Evolutionary conservation across 2,888 invertebrate genomes (phyloP).

Genomic region (Rhingia rostrata): DNA sequence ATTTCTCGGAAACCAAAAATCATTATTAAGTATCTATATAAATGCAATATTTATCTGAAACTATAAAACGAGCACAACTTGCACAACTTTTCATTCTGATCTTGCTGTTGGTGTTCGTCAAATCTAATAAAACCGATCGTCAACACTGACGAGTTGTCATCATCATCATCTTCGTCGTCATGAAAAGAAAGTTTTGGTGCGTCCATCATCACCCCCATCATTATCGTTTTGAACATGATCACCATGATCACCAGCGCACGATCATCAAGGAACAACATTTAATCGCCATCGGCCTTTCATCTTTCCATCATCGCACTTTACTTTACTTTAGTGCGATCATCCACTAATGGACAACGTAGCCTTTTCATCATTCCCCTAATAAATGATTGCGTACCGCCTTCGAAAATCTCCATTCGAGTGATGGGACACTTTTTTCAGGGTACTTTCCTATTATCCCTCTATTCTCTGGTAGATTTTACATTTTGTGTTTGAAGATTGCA

Average conservation of each 20-base stretch:
- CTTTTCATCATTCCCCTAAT: constrained; percentile 71
- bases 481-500: constrained; percentile 18
- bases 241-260: constrained; percentile 1
- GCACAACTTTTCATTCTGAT: constrained; percentile 11
- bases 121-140: constrained; percentile 16
- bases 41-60: constrained; percentile 16
- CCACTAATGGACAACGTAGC: constrained; percentile 62
- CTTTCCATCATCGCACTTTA: constrained; percentile 30
- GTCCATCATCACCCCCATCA: constrained; percentile 32
- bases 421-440: constrained; percentile 38
- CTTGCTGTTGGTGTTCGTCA: constrained; percentile 46
- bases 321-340: constrained; percentile 14
- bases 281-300: constrained; percentile 43
- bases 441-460: constrained; percentile 27
- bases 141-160: constrained; percentile 20
- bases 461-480: constrained; percentile 6
- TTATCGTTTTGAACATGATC: constrained; percentile 48
- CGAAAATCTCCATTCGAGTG: constrained; percentile 31
- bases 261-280: constrained; percentile 30
- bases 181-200: constrained; percentile 30
- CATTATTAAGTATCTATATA: constrained; percentile 36
- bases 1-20: constrained; percentile 63
- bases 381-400: constrained; percentile 48
- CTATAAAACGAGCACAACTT: neutral
- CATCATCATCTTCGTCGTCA: neutral